phyloP scores from a whole-genome alignment of 2,797 vertebrate species.

The Vespertilio murinus region DNA sequence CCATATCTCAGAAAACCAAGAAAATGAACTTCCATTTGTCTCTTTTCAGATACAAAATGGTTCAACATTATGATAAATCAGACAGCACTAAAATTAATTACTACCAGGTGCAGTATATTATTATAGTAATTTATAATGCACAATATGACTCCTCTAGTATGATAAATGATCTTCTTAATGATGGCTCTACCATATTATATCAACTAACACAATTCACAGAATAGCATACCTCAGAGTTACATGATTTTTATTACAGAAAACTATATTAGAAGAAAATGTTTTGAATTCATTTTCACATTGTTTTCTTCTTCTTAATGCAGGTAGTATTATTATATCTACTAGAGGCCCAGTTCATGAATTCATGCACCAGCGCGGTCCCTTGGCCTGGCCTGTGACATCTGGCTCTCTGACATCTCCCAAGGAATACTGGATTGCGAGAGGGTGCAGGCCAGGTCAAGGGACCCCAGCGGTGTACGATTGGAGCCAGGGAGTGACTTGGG shows the following conservation, averaged over 20 bases:
- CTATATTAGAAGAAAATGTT: conserved; percentile 63
- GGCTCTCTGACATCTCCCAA: no score
- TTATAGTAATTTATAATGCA: conserved; percentile 81
- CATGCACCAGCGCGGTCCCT: no score
- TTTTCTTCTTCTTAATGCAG: conserved; percentile 14
- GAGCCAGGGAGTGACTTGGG: no score
- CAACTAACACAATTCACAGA: conserved; percentile 74
- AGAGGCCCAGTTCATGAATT: no score
- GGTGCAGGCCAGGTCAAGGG: no score
- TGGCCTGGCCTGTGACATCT: no score
- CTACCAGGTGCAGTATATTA: conserved; percentile 80
- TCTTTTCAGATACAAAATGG: conserved; percentile 73
- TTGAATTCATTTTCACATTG: conserved; percentile 58
- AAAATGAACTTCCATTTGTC: conserved; percentile 80
- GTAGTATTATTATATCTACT: background rate
- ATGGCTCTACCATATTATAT: conserved; percentile 73
- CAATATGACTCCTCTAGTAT: conserved; percentile 74
- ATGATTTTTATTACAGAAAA: conserved; percentile 63
- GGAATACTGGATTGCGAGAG: no score
- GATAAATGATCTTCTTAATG: conserved; percentile 82
- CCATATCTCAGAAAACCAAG: conserved; percentile 59
- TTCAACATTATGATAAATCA: conserved; percentile 79
- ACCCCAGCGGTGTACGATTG: no score
- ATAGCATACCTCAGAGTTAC: conserved; percentile 52
- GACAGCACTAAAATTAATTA: conserved; percentile 81